phyloP scores from a whole-genome alignment of 2,797 vertebrate genomes.

The Micropoecilia bifurca region DNA sequence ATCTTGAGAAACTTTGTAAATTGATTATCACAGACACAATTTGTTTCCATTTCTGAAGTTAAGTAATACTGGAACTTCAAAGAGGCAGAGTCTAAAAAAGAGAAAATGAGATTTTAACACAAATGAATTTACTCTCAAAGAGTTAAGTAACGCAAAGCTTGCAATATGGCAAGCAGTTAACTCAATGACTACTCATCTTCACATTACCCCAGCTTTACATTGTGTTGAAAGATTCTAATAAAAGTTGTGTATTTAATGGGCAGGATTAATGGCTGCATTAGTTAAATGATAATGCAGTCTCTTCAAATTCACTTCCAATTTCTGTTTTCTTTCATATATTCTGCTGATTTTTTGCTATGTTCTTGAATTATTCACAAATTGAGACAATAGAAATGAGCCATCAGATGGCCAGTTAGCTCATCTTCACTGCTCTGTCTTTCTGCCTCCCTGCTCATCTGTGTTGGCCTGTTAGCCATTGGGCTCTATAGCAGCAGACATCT shows the following conservation, averaged over 20 bases:
- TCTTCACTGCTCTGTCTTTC: constrained; percentile 22
- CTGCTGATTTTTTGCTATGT: not conserved
- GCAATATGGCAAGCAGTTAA: not conserved
- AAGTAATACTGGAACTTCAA: not conserved
- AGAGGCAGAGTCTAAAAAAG: not conserved
- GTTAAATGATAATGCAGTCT: not conserved
- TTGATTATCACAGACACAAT: not conserved
- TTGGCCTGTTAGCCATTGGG: constrained; percentile 58
- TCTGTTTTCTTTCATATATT: not conserved
- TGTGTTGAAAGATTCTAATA: not conserved
- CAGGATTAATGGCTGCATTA: too few species aligned
- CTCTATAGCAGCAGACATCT: constrained; percentile 64
- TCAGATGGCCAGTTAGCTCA: constrained; percentile 30
- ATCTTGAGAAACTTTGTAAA: not conserved
- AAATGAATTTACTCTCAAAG: not conserved
- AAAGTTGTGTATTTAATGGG: too few species aligned
- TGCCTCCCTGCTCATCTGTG: constrained; percentile 13
- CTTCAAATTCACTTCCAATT: not conserved
- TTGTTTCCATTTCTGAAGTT: not conserved
- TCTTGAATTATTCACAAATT: constrained; percentile 18
- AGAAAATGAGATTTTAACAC: not conserved
- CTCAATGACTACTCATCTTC: not conserved
- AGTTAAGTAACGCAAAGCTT: not conserved
- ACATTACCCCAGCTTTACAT: not conserved
- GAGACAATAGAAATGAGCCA: constrained; percentile 31